Conservation (phyloP, 2,888 invertebrate genomes). For the Caenorhabditis sp. region DNA sequence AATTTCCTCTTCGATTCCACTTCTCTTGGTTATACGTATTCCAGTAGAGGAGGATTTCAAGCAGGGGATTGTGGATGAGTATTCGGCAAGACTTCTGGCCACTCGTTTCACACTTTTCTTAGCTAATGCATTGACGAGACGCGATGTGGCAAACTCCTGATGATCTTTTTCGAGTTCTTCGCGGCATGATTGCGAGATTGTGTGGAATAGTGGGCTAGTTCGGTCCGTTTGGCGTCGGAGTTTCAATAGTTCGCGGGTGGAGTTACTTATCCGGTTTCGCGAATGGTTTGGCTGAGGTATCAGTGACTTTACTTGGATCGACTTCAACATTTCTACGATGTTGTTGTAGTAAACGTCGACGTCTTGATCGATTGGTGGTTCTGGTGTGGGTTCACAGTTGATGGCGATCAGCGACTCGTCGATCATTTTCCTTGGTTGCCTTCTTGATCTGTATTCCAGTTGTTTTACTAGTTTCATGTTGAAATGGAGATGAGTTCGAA, state of each 20-base stretch:
- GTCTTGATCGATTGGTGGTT: too few species aligned
- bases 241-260: neutral
- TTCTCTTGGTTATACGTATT: neutral
- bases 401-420: neutral
- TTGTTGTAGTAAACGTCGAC: neutral
- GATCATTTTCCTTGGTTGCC: neutral
- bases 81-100: too few species aligned
- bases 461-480: neutral
- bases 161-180: constrained; percentile 6
- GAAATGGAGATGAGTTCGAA: constrained; percentile 3
- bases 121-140: neutral
- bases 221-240: neutral
- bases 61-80: neutral
- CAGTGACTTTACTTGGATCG: neutral
- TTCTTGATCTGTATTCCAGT: neutral
- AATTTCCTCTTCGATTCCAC: neutral
- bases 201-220: constrained; percentile 1
- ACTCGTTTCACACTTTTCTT: neutral
- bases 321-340: neutral
- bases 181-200: neutral
- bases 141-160: neutral
- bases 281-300: neutral
- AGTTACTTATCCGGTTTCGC: neutral
- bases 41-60: neutral
- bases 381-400: neutral